Evolutionary conservation across 2,113 vertebrate species (phyloP), one percentile per base, ranked within the genome.

Genomic region (Tympanuchus pallidicinctus): DNA sequence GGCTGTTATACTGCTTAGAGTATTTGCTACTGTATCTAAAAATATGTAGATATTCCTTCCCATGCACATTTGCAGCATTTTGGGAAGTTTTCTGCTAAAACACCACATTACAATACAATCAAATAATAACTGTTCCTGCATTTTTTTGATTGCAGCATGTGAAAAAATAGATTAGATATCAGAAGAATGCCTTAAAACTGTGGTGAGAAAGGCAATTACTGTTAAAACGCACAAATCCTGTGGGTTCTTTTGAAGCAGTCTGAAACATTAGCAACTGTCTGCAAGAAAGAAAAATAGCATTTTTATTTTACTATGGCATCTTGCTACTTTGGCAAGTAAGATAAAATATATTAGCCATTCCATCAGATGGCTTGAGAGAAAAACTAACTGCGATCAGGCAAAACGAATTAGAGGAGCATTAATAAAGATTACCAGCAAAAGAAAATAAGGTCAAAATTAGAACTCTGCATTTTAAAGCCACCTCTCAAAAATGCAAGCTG

Each of bases 111-210:
- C 34, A 94, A 72, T 84, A 89, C 60, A 91, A 84, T 82, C 76
- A 92, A 93, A 93, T 89, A 97, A 88, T 93, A 97, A 96, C 95
- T 95, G 63, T 92, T 97, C 94, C 91, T 96, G 91, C 86, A 96
- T 96, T 96, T 96, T 90, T 92, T 95, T 96, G 90, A 97, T 96
- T 97, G 97, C 97, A 98, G 76, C 85, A 86, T 93, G 73, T 93
- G 90, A 94, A 85, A 87, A 87, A 88, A 85, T 74, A 94, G 85
- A 90, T 96, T 91, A 80, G 92, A 93, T 97, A 96, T 95, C 96
- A 97, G 97, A 96, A 97, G 96, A 94, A 43, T 96, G 38, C 90
- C 95, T 96, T 71, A 57, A 96, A 97, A 91, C 79, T 82, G 90
- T 83, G 59, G 94, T 71, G 92, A 96, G 91, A 96, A 96, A 95